Evolutionary conservation across 2,888 invertebrate species (phyloP), one percentile per base, ranked within the genome.

Genomic region (Mesopsocus fuscifrons): DNA sequence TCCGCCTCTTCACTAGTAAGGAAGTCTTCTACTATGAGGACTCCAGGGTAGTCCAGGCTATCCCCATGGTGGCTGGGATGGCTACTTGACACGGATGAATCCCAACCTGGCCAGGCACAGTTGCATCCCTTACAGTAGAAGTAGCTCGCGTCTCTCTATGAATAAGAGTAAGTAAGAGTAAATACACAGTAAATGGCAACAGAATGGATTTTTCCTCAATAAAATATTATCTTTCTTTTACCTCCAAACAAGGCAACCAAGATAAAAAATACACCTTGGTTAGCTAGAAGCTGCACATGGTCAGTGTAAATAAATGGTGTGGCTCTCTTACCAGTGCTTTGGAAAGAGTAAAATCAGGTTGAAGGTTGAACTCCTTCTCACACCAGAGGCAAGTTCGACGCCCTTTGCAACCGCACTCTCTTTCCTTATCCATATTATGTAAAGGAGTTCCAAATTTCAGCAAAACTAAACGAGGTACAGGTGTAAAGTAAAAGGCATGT

Each of bases 361-460:
- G 53, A 49, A 71, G 67, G 11, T 68, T 64, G 50, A 61, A 75
- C 49, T 77, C 66, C 34, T 71, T 65, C 65, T 91, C 88, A 60
- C 94, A 95, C 45, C 81, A 61, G 17, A 88, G 67, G 59, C 94
- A 95, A 2, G 87, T 84, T 51, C 94, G 68, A 50, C 82, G 78
- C 2, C 92, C 88, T 67, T 94, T 94, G 57, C 94, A 95, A 32
- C 89, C 92, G 62, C 94, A 95, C 1, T 75, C 69, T 33, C 84
- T 64, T 23, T 74, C 70, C 49, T 70, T 70, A 53, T 75, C 70
- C 72, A 76, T 76, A 49, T 52, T 52, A 50, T 30, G n/a, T 38
- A 38, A 38, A 26, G 26, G 11, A 26, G 11, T 26, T 26, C n/a
- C n/a, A n/a, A n/a, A n/a, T n/a, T n/a, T n/a, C n/a, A n/a, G n/a